phyloP scores from a whole-genome alignment of 2,113 vertebrate genomes.

The Perca fluviatilis region DNA sequence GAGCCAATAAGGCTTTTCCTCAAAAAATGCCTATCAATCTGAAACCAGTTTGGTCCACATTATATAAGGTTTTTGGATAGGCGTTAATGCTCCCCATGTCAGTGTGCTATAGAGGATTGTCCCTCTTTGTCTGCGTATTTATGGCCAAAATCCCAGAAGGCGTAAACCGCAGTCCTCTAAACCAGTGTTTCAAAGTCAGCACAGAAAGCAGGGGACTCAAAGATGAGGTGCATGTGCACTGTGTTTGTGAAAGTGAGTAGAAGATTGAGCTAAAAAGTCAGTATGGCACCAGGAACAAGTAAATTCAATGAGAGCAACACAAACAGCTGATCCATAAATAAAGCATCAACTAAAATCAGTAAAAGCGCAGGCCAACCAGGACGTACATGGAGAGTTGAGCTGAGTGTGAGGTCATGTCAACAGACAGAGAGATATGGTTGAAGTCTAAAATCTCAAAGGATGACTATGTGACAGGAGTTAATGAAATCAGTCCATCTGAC shows the following conservation, averaged over 20 bases:
- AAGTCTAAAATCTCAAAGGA: slow-evolving; percentile 45
- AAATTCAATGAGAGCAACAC: slow-evolving; percentile 47
- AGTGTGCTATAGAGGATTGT: neutral
- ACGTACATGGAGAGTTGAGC: slow-evolving; percentile 35
- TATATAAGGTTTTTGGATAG: slow-evolving; percentile 53
- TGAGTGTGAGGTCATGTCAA: neutral
- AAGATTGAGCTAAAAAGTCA: slow-evolving; percentile 46
- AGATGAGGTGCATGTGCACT: slow-evolving; percentile 35
- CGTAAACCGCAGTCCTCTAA: slow-evolving; percentile 9
- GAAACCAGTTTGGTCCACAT: slow-evolving; percentile 77
- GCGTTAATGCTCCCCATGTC: slow-evolving; percentile 11
- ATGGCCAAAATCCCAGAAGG: slow-evolving; percentile 37
- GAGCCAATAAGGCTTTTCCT: slow-evolving; percentile 2
- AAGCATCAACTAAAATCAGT: slow-evolving; percentile 63
- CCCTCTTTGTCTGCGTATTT: slow-evolving; percentile 18
- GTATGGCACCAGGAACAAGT: slow-evolving; percentile 74
- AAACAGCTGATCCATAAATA: slow-evolving; percentile 66
- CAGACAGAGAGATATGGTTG: slow-evolving; percentile 49
- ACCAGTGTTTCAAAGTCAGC: slow-evolving; percentile 56
- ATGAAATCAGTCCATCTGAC: slow-evolving; percentile 40
- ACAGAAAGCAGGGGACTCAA: slow-evolving; percentile 51
- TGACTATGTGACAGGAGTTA: slow-evolving; percentile 22
- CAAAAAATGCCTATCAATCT: slow-evolving; percentile 23
- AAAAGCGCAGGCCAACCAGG: slow-evolving; percentile 56
- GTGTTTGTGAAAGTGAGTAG: slow-evolving; percentile 38